These are phyloP conservation scores for Micronycteris hirsuta DNA, from an alignment of 2,113 vertebrate species.

Conservation along the genomic window DNA sequence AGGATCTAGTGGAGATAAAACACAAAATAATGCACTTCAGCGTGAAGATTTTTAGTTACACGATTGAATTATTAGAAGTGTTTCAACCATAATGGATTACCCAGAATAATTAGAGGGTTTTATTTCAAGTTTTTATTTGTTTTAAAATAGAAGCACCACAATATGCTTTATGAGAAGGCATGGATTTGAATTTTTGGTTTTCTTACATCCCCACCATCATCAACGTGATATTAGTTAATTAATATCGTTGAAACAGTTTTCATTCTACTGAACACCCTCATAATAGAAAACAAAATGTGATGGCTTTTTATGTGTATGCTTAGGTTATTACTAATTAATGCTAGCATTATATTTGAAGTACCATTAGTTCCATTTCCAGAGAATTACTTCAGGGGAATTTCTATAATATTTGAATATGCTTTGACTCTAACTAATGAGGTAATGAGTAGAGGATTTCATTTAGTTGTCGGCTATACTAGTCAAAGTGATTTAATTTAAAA, in stretches of 20 bases:
- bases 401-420: not conserved
- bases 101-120: not conserved
- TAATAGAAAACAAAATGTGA: constrained; percentile 33
- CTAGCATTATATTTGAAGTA: not conserved
- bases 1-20: not conserved
- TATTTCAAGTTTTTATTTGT: not conserved
- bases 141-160: not conserved
- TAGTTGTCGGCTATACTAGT: not conserved
- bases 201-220: not conserved
- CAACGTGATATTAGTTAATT: not conserved
- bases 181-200: not conserved
- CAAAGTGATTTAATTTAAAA: constrained; percentile 30
- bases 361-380: constrained; percentile 9
- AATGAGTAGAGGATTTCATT: constrained; percentile 9
- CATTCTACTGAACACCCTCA: not conserved
- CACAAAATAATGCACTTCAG: constrained; percentile 6
- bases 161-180: not conserved
- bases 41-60: constrained; percentile 1
- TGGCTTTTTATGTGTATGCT: not conserved
- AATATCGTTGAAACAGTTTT: not conserved
- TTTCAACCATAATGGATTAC: not conserved
- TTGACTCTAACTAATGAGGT: not conserved
- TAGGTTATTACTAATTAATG: constrained; percentile 8
- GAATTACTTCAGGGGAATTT: constrained; percentile 34
- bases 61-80: not conserved